Conservation (phyloP, 30 jellyfish, hydroid and myxozoan genomes). For the Pseudorhiza aurosa region DNA sequence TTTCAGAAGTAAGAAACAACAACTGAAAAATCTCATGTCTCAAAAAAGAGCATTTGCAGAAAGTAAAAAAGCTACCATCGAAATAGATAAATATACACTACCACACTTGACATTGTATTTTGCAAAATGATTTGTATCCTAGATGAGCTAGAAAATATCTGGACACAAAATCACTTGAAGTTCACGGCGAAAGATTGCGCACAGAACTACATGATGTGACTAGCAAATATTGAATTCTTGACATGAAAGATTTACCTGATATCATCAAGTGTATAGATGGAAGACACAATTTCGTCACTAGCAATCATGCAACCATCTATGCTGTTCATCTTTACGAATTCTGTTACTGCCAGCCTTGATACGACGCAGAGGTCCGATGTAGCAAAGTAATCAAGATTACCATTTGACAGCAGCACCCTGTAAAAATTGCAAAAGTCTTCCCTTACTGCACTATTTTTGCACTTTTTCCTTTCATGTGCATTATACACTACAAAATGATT, state of each 20-base stretch:
- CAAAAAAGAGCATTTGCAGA: background rate
- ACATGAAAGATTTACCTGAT: constrained; percentile 31
- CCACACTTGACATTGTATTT: too few species aligned
- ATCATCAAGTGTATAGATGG: constrained; percentile 15
- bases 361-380: constrained; percentile 59
- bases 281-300: background rate
- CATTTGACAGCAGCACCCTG: constrained; percentile 17
- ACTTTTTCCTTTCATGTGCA: too few species aligned
- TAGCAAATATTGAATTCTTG: too few species aligned
- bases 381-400: constrained; percentile 7
- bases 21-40: background rate
- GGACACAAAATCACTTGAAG: too few species aligned
- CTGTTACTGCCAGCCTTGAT: constrained; percentile 21
- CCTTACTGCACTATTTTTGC: background rate
- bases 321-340: constrained; percentile 13
- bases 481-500: too few species aligned
- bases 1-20: background rate
- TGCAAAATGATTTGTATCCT: too few species aligned
- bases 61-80: too few species aligned
- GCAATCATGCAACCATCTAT: constrained; percentile 13
- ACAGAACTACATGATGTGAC: too few species aligned
- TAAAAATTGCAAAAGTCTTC: background rate
- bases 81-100: too few species aligned
- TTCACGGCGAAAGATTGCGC: too few species aligned
- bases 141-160: too few species aligned